Evolutionary conservation across 2,797 vertebrate genomes (phyloP), one percentile per base, ranked within the genome.

Genomic region (Pseudotriccus pelzelni): DNA sequence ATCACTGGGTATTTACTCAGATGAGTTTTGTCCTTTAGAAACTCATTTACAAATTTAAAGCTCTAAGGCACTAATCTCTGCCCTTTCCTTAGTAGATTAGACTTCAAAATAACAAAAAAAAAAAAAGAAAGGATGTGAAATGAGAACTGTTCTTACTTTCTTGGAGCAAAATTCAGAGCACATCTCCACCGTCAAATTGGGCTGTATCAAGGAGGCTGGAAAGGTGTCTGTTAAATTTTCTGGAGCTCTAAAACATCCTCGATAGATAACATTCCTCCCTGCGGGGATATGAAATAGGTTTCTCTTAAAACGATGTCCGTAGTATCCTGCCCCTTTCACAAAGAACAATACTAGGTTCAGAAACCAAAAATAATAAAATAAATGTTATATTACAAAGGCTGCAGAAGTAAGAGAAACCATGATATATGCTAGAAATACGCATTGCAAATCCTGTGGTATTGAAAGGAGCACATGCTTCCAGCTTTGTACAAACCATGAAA

Each of bases 151-250:
- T 91, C 96, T 97, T 98, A 99, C 99, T 98, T 99, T 99, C 96
- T 99, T 98, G 77, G 99, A 99, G 97, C 99, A 99, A 95, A 98
- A 98, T 97, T 99, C 99, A 1, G 99, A 98, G 97, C 99, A 99
- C 92, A 97, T 98, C 96, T 99, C 99, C 43, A 97, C 97, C 3
- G 99, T 99, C 70, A 98, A 92, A 90, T 99, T 99, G 90, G 98
- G 96, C 95, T 99, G 98, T 14, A 96, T 84, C 82, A 98, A 97
- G 91, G 97, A 97, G 96, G 98, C 93, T 14, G 98, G 98, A 94
- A 99, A 99, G 93, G 98, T 96, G 49, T 97, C 92, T 12, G 98
- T 98, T 89, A 97, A 82, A 94, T 98, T 99, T 97, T 98, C 98
- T n/a, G 97, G 98, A 93, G 98, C 95, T 94, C 95, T 97, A 97